Evolutionary conservation across 2,797 vertebrate genomes (phyloP).

Genomic region (Chiroxiphia lanceolata): DNA sequence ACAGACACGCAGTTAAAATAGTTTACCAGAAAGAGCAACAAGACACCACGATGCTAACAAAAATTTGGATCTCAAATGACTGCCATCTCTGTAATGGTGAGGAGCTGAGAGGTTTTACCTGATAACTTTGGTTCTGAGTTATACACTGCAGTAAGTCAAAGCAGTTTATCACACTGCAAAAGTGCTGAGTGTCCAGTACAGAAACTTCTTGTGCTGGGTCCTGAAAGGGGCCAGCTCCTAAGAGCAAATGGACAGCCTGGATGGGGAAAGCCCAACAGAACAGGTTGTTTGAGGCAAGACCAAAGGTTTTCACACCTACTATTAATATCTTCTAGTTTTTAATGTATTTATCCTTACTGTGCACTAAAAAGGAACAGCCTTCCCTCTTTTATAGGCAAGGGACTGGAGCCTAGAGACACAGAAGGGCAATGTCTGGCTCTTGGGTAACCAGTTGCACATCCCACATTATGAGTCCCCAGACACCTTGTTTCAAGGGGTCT

Average conservation of each 20-base stretch:
- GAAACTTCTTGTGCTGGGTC: background rate
- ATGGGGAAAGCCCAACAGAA: background rate
- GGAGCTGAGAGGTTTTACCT: background rate
- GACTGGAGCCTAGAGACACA: background rate
- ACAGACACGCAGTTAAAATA: background rate
- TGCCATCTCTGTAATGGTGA: background rate
- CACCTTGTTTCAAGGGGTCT: background rate
- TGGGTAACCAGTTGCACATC: background rate
- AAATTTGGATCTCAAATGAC: background rate
- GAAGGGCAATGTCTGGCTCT: background rate
- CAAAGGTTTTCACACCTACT: background rate
- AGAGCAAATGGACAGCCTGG: background rate
- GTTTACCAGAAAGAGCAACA: background rate
- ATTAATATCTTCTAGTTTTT: background rate
- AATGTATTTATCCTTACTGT: background rate
- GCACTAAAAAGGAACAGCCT: background rate
- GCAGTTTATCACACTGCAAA: background rate
- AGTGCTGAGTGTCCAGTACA: background rate
- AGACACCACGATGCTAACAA: background rate
- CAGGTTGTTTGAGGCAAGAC: background rate
- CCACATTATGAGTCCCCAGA: fast-evolving
- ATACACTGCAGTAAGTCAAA: background rate
- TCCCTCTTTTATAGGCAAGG: background rate
- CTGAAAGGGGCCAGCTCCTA: background rate
- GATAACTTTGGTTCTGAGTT: background rate